Base-by-base conservation (phyloP, 1,140 invertebrate species). In the Orius laevigatus region DNA sequence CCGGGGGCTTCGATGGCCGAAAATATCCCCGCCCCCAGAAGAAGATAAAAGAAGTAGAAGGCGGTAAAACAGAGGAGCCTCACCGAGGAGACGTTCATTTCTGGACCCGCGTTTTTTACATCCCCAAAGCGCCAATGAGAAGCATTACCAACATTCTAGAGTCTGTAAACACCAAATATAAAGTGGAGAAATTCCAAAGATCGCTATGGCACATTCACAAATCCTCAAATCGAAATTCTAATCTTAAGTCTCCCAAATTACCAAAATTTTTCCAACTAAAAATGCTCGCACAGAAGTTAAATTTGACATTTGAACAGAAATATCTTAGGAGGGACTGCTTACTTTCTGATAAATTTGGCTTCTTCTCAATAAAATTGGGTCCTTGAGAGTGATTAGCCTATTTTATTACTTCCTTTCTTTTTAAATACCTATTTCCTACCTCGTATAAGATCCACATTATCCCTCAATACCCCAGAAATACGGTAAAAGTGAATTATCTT, bases 1-100 rank as follows among this genome's bases (percentile, higher is more conserved):
- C 72, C 62, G 1, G 79, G 80, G n/a, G 70, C 70, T 65, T 84
- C 81, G 51, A 84, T 77, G 18, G 74, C 71, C 44, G 76, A 76
- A 62, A 84, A 83, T 19, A 84, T 71, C 2, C 73, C 69, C 0
- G 81, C 80, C 20, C 81, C 81, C 54, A 77, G 56, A 4, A 72
- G 60, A 40, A 78, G 57, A 51, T 63, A 67, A 0, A 49, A 35
- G 20, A 53, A 25, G 43, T 56, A 57, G 48, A 57, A 54, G 1
- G 38, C 50, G 9, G 53, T 41, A 18, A 57, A 51, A 15, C 54
- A 33, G 36, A 52, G 31, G 40, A 57, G 54, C 8, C 54, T 52
- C 10, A 52, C 20, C 14, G 53, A 49, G 20, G 50, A 46, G 32
- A 46, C 20, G 25, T 31, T 45, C 43, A 45, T 45, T 15, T 19